Conservation (phyloP, 2,888 invertebrate genomes). For the Octonoba sinensis region DNA sequence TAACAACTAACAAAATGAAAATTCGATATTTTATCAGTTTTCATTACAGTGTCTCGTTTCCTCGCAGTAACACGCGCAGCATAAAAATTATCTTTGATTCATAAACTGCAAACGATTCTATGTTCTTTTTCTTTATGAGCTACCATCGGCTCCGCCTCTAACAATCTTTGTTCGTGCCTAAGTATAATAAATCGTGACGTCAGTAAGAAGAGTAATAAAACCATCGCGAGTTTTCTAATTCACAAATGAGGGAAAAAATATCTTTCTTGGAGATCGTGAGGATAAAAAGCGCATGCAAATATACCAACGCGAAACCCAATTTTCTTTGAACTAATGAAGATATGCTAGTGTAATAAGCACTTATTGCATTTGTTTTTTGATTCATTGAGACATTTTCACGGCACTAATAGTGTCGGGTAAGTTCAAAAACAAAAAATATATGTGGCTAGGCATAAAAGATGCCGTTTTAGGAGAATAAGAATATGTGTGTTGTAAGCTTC, state of each 20-base stretch:
- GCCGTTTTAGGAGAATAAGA: too few species aligned
- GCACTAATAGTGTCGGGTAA: too few species aligned
- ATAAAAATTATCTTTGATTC: constrained; percentile 31
- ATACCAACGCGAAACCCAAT: constrained; percentile 22
- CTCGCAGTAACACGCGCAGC: too few species aligned
- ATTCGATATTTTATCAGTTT: constrained; percentile 5
- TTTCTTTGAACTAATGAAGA: constrained; percentile 41
- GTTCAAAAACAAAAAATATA: too few species aligned
- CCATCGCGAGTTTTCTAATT: constrained; percentile 6
- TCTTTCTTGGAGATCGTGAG: not conserved
- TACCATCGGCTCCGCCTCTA: constrained; percentile 27
- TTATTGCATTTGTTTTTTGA: constrained; percentile 12
- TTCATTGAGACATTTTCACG: too few species aligned
- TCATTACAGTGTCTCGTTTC: not conserved
- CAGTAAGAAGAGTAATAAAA: constrained; percentile 20
- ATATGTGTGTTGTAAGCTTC: too few species aligned
- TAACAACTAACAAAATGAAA: constrained; percentile 6
- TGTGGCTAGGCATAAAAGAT: too few species aligned
- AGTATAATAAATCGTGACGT: constrained; percentile 35
- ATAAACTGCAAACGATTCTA: constrained; percentile 16
- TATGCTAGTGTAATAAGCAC: constrained; percentile 37
- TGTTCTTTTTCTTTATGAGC: not conserved
- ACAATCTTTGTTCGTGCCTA: constrained; percentile 43
- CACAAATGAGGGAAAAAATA: constrained; percentile 3
- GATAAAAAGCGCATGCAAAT: constrained; percentile 10